Evolutionary conservation across 1,140 invertebrate species (phyloP), one percentile per base, ranked within the genome.

Genomic region (Oncopeltus fasciatus): DNA sequence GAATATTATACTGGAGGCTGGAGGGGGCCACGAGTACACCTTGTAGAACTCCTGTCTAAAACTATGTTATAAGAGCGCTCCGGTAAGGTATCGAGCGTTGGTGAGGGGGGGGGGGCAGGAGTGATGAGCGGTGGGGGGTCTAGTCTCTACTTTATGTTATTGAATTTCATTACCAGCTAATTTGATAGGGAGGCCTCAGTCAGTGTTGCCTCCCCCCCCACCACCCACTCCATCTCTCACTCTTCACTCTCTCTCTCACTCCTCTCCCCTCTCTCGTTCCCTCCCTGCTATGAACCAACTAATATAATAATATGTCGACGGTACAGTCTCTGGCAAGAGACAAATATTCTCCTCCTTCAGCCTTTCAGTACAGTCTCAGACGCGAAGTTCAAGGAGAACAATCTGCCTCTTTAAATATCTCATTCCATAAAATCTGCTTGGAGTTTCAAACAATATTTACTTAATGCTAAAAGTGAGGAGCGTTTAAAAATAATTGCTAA

Each of bases 271-370:
- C 14, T 14, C 31, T 14, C 31, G 5, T 14, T 5, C 31, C 14
- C 31, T 38, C 31, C 14, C 5, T 14, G 20, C 27, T 59, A 59
- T 59, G 57, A 59, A 59, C 57, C 57, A 28, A 59, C 57, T 59
- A 59, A 59, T 59, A 59, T 59, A 59, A 59, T 59, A 59, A 59
- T 59, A 59, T 59, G 57, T 59, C 57, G 31, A 29, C 16, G 26
- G 57, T 59, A 59, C 57, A 59, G 57, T 29, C 57, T 33, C 28
- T 12, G 21, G 8, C n/a, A 59, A 59, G 31, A 18, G 57, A 59
- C 57, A 59, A 59, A 59, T 29, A 59, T 16, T 29, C 26, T 27
- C 53, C 18, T 24, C 18, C 18, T n/a, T n/a, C n/a, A 38, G 31
- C 31, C 14, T 38, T 38, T 14, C 31, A 14, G 31, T 38, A 38